These are phyloP conservation scores for Dolichopus griseipennis DNA, from an alignment of 2,888 invertebrate genomes.

Conservation along the genomic window DNA sequence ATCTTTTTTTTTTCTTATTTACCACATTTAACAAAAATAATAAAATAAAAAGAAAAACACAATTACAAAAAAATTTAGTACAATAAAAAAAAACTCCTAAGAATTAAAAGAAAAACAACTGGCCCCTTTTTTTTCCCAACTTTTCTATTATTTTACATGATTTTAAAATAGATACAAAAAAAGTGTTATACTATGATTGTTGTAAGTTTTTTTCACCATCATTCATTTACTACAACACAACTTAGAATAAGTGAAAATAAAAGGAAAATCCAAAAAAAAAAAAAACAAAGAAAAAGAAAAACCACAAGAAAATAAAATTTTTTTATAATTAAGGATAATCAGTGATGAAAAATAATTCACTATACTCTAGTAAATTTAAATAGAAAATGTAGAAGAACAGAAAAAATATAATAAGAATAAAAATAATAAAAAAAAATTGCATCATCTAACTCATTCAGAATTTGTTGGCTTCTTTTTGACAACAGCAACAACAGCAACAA, in stretches of 20 bases:
- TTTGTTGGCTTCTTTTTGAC: neutral
- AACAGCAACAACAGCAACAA: neutral
- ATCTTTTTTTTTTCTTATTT: neutral
- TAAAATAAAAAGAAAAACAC: neutral
- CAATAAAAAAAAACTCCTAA: neutral
- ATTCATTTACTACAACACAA: too few relatives aligned
- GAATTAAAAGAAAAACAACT: neutral
- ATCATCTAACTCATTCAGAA: neutral
- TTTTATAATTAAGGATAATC: slow-evolving; percentile 2
- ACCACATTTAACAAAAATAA: neutral
- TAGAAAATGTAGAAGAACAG: neutral
- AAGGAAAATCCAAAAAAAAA: too few relatives aligned
- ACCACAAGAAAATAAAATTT: neutral
- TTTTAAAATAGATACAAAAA: neutral
- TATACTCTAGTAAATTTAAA: neutral
- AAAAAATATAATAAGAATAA: neutral
- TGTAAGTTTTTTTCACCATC: neutral
- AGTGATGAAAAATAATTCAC: slow-evolving; percentile 1
- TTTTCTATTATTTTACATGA: neutral
- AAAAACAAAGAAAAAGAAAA: neutral
- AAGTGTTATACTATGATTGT: neutral
- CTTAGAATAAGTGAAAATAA: neutral
- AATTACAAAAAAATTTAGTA: neutral
- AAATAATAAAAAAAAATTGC: neutral
- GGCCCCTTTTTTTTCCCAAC: neutral